phyloP scores from a whole-genome alignment of 2,113 vertebrate genomes.

The Junco hyemalis region DNA sequence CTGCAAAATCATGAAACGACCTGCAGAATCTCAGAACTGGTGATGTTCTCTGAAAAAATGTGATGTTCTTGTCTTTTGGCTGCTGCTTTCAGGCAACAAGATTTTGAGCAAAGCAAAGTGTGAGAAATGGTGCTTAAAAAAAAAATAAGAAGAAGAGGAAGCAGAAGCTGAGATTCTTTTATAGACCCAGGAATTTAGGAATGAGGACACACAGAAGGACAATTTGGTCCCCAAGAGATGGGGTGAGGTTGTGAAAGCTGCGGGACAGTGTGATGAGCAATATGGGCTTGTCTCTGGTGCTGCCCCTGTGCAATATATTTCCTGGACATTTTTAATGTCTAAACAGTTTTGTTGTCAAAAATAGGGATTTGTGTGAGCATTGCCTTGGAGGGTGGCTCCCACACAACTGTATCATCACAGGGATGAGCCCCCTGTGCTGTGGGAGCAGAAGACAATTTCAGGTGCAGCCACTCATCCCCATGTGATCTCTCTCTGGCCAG shows the following conservation, averaged over 20 bases:
- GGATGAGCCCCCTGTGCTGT: neutral
- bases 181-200: neutral
- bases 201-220: neutral
- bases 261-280: neutral
- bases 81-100: neutral
- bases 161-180: neutral
- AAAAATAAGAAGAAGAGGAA: neutral
- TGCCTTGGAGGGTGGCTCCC: neutral
- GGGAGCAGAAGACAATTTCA: neutral
- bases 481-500: accelerated
- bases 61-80: neutral
- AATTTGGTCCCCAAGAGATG: neutral
- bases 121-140: neutral
- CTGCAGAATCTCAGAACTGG: neutral
- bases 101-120: neutral
- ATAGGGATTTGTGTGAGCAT: neutral
- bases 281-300: neutral
- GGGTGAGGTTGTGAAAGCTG: neutral
- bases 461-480: neutral
- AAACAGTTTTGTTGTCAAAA: neutral
- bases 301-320: neutral
- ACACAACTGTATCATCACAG: accelerated
- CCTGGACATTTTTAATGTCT: neutral
- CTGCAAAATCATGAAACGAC: neutral
- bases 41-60: neutral